These are phyloP conservation scores for Ardeotis arabs DNA, from an alignment of 2,113 vertebrate genomes.

Conservation along the genomic window DNA sequence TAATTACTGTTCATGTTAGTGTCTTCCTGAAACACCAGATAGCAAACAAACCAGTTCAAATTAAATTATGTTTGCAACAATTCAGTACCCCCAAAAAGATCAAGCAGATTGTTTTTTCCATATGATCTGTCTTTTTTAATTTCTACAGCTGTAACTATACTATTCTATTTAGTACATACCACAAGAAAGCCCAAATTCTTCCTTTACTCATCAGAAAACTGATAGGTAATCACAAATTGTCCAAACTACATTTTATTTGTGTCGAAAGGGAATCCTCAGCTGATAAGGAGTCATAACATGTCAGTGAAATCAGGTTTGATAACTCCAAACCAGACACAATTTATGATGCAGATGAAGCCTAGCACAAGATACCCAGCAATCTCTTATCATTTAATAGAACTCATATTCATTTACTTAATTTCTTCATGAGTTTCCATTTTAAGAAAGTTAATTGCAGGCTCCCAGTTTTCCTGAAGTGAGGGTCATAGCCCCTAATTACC, in stretches of 20 bases:
- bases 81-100: background rate
- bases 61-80: background rate
- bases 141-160: background rate
- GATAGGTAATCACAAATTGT: background rate
- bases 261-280: background rate
- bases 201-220: background rate
- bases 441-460: background rate
- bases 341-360: background rate
- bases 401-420: background rate
- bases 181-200: background rate
- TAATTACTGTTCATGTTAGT: background rate
- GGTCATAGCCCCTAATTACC: background rate
- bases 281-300: background rate
- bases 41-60: background rate
- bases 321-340: background rate
- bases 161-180: background rate
- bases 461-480: background rate
- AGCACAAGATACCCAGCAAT: background rate
- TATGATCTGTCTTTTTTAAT: background rate
- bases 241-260: background rate
- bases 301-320: background rate
- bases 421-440: background rate
- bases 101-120: background rate
- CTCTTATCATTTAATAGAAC: background rate
- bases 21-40: background rate